phyloP scores from a whole-genome alignment of 2,113 vertebrate species.

The Nerophis ophidion region DNA sequence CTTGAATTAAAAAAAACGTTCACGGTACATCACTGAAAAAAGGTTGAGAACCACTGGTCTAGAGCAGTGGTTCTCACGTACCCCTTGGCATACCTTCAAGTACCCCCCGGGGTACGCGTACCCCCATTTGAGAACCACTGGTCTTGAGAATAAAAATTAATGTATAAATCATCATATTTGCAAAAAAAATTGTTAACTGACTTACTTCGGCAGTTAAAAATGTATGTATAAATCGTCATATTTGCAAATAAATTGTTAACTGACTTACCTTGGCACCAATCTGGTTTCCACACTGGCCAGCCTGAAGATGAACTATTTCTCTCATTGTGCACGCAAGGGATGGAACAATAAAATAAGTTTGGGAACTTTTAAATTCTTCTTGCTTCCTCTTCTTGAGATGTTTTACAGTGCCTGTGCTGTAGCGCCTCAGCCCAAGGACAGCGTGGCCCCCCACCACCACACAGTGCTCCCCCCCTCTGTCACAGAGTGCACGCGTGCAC shows the following conservation, averaged over 20 bases:
- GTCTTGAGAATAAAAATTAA: no score
- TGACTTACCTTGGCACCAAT: conserved; percentile 7
- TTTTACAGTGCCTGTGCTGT: not conserved
- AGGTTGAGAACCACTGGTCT: no score
- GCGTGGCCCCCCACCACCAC: not conserved
- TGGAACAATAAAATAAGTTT: not conserved
- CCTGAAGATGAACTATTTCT: conserved; percentile 9
- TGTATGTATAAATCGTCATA: no score
- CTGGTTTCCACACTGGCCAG: conserved; percentile 10
- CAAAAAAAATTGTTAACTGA: no score
- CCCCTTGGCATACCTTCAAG: no score
- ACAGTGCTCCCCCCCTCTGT: not conserved
- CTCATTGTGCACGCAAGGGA: not conserved
- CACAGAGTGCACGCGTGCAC: conserved; percentile 3
- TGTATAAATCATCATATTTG: no score
- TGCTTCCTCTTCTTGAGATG: not conserved
- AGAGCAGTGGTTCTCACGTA: no score
- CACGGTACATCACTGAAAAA: no score
- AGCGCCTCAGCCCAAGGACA: not conserved
- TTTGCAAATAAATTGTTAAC: not conserved
- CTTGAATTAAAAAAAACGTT: no score
- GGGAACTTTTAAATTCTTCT: not conserved
- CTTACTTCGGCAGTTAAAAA: no score
- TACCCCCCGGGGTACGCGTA: no score
- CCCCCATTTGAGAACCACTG: no score